phyloP scores from a whole-genome alignment of 2,113 vertebrate species.

The Neofelis nebulosa region DNA sequence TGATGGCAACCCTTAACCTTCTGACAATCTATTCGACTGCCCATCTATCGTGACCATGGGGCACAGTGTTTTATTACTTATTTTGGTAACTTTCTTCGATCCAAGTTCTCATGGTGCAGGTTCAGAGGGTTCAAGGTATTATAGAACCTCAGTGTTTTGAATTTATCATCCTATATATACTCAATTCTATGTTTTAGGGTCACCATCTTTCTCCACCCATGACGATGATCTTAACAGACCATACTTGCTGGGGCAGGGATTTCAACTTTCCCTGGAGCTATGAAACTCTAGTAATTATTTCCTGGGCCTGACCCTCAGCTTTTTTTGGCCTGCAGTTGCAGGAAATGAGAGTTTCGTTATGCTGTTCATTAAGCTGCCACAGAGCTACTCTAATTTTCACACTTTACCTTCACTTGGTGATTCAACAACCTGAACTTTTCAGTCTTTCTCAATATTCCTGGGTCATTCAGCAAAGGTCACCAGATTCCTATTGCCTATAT shows the following conservation, averaged over 20 bases:
- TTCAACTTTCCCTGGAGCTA: neutral
- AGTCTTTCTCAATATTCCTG: neutral
- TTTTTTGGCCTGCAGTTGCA: neutral
- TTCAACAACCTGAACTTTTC: slow-evolving; percentile 8
- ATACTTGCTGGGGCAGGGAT: neutral
- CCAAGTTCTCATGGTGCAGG: neutral
- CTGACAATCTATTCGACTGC: neutral
- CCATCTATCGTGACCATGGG: neutral
- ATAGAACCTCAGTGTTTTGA: neutral
- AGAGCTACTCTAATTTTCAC: neutral
- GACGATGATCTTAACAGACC: neutral
- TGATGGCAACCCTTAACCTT: neutral
- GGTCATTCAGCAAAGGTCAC: neutral
- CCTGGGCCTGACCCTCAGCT: neutral
- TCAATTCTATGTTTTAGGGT: neutral
- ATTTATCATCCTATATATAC: neutral
- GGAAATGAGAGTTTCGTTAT: neutral
- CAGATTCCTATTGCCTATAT: neutral
- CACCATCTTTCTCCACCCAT: neutral
- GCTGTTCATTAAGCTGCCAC: neutral
- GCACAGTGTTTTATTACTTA: neutral
- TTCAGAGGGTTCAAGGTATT: neutral
- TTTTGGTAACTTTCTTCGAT: neutral
- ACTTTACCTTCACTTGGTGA: neutral
- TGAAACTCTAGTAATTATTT: neutral